Base-by-base conservation (phyloP, 2,888 invertebrate species). In the Troides oblongomaculatus region DNA sequence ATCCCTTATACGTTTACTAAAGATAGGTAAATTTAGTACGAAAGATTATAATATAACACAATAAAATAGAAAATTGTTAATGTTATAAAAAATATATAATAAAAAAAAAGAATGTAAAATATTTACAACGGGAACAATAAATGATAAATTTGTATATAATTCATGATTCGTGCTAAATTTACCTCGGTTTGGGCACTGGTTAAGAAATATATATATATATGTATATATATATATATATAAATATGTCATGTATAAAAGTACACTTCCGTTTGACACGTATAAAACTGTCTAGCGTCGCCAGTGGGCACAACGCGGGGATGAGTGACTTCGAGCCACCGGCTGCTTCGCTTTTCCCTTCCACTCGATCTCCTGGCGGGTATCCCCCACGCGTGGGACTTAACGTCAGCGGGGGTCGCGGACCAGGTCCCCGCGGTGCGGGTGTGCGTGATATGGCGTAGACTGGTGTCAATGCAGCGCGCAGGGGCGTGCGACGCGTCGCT, bases 401-500 rank as follows among this genome's bases (percentile, higher is more conserved):
- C 23, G 14, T 14, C 23, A 23, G 62, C 14, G 43, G 14, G 39
- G 10, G 18, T 70, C 25, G 72, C 61, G 68, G 62, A 46, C 66
- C 58, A 65, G n/a, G 12, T 36, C 39, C 30, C 60, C 30, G 30
- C 14, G 18, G 36, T 5, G 25, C 30, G 30, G 30, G 17, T 18
- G 60, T 8, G 17, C 10, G 60, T 62, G 21, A 23, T 30, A 36
- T 25, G 36, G 25, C 18, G 60, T 60, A 12, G 60, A 4, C 30
- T 56, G 69, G 66, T 58, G 67, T 67, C 69, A 76, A 69, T 74
- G 75, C 77, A 78, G 80, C 74, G 83, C 79, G 83, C 77, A 77
- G 75, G 72, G 74, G 75, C 76, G 79, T 77, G 76, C 78, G 78
- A 80, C 81, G 81, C 78, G 83, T 83, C 88, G 93, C 91, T 93